Evolutionary conservation across 2,113 vertebrate species (phyloP).

Genomic region (Pollimyrus isidori): DNA sequence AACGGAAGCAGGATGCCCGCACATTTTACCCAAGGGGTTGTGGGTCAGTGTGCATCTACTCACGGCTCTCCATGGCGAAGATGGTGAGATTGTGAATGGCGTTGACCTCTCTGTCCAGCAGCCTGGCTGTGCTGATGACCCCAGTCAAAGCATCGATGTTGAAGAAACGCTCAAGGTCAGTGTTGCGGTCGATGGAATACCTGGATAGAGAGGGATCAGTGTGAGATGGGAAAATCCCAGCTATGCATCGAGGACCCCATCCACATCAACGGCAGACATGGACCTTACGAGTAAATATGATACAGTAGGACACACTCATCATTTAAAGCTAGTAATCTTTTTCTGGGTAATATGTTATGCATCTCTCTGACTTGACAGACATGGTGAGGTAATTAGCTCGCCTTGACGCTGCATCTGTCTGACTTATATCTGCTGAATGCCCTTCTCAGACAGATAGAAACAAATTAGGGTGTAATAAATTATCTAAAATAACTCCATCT

Average conservation of each 20-base stretch:
- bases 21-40: neutral
- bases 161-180: constrained; percentile 80
- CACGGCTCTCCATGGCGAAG: constrained; percentile 77
- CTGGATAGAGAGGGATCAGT: constrained; percentile 41
- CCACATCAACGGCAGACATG: neutral
- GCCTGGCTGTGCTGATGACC: constrained; percentile 75
- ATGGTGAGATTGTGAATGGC: constrained; percentile 80
- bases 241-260: neutral
- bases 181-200: constrained; percentile 83
- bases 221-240: neutral
- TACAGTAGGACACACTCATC: neutral
- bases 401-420: neutral
- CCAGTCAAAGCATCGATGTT: constrained; percentile 77
- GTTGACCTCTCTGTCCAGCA: constrained; percentile 77
- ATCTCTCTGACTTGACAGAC: neutral
- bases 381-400: neutral
- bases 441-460: neutral
- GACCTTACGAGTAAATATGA: too few relatives aligned
- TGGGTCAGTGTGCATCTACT: constrained; percentile 43
- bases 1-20: neutral
- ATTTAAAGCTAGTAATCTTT: neutral
- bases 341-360: neutral
- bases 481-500: neutral
- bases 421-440: neutral
- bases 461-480: neutral